Evolutionary conservation across 1,140 invertebrate species (phyloP).

Genomic region (Drosophila burlai): DNA sequence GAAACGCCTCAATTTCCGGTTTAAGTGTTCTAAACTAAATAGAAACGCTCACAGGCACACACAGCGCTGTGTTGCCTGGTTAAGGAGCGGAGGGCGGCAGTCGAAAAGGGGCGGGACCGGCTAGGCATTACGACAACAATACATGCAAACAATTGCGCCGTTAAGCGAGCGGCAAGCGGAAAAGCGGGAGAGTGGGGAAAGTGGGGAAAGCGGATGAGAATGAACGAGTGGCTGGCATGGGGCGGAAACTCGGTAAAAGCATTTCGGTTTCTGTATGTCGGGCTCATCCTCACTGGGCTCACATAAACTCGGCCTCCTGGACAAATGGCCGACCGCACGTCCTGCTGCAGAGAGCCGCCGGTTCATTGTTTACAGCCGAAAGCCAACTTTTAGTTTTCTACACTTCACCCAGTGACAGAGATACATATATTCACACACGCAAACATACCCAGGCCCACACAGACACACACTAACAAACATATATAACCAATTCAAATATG

Average conservation of each 20-base stretch:
- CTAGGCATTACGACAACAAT: conserved; percentile 51
- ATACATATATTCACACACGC: conserved; percentile 19
- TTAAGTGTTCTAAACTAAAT: conserved; percentile 82
- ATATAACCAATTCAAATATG: conserved; percentile 72
- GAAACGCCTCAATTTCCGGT: conserved; percentile 84
- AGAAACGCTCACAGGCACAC: conserved; percentile 55
- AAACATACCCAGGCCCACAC: conserved; percentile 10
- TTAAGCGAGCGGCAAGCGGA: conserved; percentile 50
- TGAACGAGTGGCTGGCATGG: conserved; percentile 60
- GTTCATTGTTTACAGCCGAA: conserved; percentile 69
- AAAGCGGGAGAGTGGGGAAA: not conserved
- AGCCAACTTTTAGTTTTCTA: conserved; percentile 81
- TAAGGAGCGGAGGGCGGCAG: not conserved
- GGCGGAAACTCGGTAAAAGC: conserved; percentile 81
- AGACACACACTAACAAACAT: conserved; percentile 3
- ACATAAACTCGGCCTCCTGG: conserved; percentile 74
- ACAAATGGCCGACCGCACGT: conserved; percentile 75
- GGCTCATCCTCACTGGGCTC: conserved; percentile 44
- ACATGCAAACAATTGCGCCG: conserved; percentile 64
- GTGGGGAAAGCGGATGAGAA: conserved; percentile 29
- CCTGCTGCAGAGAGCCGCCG: conserved; percentile 51
- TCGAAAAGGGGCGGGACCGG: not conserved
- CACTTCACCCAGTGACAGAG: conserved; percentile 60
- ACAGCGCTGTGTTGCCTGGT: conserved; percentile 5
- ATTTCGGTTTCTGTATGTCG: conserved; percentile 73